Evolutionary conservation across 2,113 vertebrate species (phyloP).

Genomic region (Oreochromis aureus): DNA sequence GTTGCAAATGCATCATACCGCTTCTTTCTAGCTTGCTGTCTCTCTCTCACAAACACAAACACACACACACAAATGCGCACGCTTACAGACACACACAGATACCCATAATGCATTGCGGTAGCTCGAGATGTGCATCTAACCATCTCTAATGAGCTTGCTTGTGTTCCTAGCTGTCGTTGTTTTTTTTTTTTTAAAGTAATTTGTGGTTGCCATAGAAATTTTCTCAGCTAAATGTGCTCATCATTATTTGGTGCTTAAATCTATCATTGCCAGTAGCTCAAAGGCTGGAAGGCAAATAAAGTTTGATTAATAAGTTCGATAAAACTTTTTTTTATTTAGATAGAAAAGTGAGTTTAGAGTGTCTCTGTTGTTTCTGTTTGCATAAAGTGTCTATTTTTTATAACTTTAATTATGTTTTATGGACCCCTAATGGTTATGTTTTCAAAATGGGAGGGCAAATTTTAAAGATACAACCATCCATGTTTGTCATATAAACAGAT

Average conservation of each 20-base stretch:
- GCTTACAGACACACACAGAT: background rate
- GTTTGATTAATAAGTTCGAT: conserved; percentile 49
- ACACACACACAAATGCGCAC: conserved; percentile 12
- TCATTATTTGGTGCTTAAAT: conserved; percentile 58
- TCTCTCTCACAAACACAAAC: background rate
- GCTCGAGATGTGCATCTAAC: conserved; percentile 62
- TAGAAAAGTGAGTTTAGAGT: background rate
- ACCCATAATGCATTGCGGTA: conserved; percentile 56
- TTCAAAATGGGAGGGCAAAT: background rate
- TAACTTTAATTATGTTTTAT: background rate
- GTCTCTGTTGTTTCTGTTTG: background rate
- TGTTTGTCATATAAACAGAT: background rate
- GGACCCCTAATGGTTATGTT: background rate
- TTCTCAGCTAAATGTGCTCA: conserved; percentile 47
- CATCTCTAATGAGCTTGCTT: conserved; percentile 65
- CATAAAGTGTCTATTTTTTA: background rate
- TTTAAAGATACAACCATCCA: background rate
- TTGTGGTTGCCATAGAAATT: conserved; percentile 61
- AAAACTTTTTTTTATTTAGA: background rate
- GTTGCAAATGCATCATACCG: conserved; percentile 50
- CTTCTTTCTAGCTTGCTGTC: background rate
- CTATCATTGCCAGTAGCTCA: conserved; percentile 39
- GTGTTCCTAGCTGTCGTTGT: conserved; percentile 31
- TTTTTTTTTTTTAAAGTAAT: conserved; percentile 32
- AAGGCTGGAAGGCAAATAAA: conserved; percentile 10